Base-by-base conservation (phyloP, 1,140 invertebrate species). In the Gryon sp. region DNA sequence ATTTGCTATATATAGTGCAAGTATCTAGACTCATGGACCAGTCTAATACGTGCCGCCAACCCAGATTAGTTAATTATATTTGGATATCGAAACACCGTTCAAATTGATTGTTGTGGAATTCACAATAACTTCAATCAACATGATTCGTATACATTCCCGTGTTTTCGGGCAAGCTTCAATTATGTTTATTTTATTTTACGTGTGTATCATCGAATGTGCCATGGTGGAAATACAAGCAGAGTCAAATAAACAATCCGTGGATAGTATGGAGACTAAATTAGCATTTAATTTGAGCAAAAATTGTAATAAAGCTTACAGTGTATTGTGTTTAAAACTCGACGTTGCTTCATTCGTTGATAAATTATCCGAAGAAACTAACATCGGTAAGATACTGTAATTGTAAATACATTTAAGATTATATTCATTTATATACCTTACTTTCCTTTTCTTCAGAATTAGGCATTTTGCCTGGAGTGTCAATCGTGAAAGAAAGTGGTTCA, bases 261-360 rank as follows among this genome's bases (percentile, higher is more conserved):
- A 86, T 11, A 83, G 83, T 20, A n/a, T 80, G 0, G 69, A 80
- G 15, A 78, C 84, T 12, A 83, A 60, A 38, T 6, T 76, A n/a
- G 72, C 82, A 0, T 30, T 80, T 0, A 78, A 68, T 1, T 81
- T 90, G 63, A 88, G 79, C 34, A 92, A 91, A 73, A 92, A 94
- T 76, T 95, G 94, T 78, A 87, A 90, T 14, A 92, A 91, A 4
- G 90, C 91, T 0, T 95, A 95, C 76, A 94, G 93, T 85, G 89
- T 91, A 4, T 94, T 93, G 19, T 96, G 94, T 79, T 85, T 95
- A 8, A 95, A 95, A 83, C 88, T 96, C 40, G 94, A 95, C 84
- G 91, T 95, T n/a, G 92, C 94, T 7, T 92, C 92, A 0, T 91
- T 95, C 79, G 89, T 95, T 19, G 94, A 95, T 76, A 92, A 92